Conservation (phyloP, 2,888 invertebrate genomes). For the Drosophila dives region DNA sequence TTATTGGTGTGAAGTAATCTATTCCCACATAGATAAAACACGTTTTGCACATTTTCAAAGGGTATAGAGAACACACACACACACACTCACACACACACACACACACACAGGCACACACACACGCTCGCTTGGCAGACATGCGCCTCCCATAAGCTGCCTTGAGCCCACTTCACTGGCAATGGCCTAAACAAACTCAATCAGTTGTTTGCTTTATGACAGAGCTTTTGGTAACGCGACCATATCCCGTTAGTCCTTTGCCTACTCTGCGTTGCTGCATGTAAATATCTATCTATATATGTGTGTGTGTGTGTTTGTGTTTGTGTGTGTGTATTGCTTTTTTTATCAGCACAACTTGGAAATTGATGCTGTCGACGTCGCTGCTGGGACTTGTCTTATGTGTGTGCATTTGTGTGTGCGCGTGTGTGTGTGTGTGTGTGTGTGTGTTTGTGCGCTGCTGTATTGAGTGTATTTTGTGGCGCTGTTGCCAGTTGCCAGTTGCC, state of each 20-base stretch:
- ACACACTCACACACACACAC: neutral
- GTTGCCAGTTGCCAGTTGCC: slow-evolving; percentile 47
- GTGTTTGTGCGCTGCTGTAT: slow-evolving; percentile 26
- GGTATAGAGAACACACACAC: slow-evolving; percentile 3
- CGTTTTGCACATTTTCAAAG: neutral
- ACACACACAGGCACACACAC: slow-evolving; percentile 2
- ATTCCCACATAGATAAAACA: neutral
- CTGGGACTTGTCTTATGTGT: slow-evolving; percentile 30
- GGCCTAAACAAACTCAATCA: slow-evolving; percentile 71
- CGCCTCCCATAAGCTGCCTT: neutral
- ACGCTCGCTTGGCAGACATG: slow-evolving; percentile 7
- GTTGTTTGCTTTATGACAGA: slow-evolving; percentile 66
- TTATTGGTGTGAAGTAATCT: neutral
- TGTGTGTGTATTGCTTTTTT: slow-evolving; percentile 30
- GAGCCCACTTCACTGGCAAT: slow-evolving; percentile 44
- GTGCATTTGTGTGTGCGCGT: slow-evolving; percentile 21
- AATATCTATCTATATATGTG: neutral
- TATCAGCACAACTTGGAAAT: slow-evolving; percentile 54
- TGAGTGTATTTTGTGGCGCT: slow-evolving; percentile 50
- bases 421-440: slow-evolving; percentile 1
- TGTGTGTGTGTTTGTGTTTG: slow-evolving; percentile 6
- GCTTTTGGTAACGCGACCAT: slow-evolving; percentile 51
- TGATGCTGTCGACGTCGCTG: slow-evolving; percentile 55
- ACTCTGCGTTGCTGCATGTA: slow-evolving; percentile 5
- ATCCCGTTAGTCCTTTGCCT: slow-evolving; percentile 57